These are phyloP conservation scores for Peromyscus nudipes DNA, from an alignment of 2,797 vertebrate genomes.

Conservation along the genomic window DNA sequence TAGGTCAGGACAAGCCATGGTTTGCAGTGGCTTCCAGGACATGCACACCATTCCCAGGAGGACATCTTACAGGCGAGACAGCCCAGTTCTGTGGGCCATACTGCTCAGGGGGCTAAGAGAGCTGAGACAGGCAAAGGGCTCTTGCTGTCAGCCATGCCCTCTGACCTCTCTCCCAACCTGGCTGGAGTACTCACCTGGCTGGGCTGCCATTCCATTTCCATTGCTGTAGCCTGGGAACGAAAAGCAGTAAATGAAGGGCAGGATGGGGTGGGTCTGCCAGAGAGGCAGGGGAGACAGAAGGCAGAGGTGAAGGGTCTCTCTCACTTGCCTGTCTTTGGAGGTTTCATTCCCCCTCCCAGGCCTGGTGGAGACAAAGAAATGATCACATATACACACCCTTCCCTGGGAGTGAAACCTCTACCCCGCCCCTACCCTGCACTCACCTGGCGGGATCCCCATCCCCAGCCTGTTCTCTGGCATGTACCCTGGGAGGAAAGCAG, in stretches of 20 bases:
- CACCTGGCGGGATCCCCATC: neutral
- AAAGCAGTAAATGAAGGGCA: neutral
- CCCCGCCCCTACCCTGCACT: neutral
- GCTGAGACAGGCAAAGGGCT: neutral
- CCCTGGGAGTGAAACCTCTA: neutral
- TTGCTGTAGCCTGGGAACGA: constrained; percentile 46
- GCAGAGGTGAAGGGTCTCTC: neutral
- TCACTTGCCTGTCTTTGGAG: constrained; percentile 51
- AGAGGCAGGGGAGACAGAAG: neutral
- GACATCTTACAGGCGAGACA: neutral
- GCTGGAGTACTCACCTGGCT: neutral
- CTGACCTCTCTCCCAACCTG: neutral
- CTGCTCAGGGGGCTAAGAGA: neutral
- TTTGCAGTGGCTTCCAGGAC: neutral
- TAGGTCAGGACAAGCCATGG: neutral
- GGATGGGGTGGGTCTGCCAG: neutral
- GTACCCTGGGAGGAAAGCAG: neutral
- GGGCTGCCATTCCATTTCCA: constrained; percentile 42
- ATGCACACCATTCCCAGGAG: too few species aligned
- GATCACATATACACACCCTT: neutral
- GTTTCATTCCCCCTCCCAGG: neutral
- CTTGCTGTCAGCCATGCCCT: neutral
- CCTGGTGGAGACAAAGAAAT: neutral
- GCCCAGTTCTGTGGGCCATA: neutral
- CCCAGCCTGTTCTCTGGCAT: neutral